A percentile compares a stretch with the other conserved stretches of the same genome.
Evolutionary conservation across 2,888 invertebrate species (phyloP).

Genomic region (Sipha maydis): DNA sequence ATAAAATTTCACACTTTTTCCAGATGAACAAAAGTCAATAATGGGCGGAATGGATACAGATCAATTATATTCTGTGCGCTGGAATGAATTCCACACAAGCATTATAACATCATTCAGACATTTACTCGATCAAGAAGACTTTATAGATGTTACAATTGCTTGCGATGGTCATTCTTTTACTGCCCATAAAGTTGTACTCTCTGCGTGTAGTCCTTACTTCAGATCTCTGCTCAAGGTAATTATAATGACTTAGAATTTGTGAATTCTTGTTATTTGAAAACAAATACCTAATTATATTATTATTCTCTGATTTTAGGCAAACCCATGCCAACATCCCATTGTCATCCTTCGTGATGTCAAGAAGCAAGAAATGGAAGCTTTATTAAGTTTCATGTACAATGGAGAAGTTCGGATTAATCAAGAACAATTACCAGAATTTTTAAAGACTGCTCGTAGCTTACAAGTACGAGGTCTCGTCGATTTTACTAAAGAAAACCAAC

Average conservation of each 20-base stretch:
- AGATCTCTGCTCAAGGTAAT: constrained; percentile 80
- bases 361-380: constrained; percentile 74
- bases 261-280: constrained; percentile 60
- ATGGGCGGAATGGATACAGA: constrained; percentile 69
- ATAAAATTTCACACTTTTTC: not conserved
- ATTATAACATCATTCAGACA: constrained; percentile 90
- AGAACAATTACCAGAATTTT: constrained; percentile 75
- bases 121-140: constrained; percentile 89
- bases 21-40: constrained; percentile 62
- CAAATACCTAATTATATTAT: constrained; percentile 5
- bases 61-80: constrained; percentile 92
- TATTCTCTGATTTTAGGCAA: constrained; percentile 70
- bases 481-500: constrained; percentile 70
- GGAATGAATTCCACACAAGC: constrained; percentile 94
- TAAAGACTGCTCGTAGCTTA: constrained; percentile 77
- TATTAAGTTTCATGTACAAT: constrained; percentile 79
- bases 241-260: constrained; percentile 12
- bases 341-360: constrained; percentile 80
- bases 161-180: constrained; percentile 87
- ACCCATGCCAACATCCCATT: constrained; percentile 80
- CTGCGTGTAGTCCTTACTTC: constrained; percentile 94
- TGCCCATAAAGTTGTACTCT: constrained; percentile 90
- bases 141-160: constrained; percentile 91
- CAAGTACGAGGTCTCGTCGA: constrained; percentile 78
- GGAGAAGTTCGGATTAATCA: constrained; percentile 80